A percentile compares a stretch with the other conserved stretches of the same genome.
Conservation (phyloP, 2,888 invertebrate species). For the Cryptophagus acutangulus region DNA sequence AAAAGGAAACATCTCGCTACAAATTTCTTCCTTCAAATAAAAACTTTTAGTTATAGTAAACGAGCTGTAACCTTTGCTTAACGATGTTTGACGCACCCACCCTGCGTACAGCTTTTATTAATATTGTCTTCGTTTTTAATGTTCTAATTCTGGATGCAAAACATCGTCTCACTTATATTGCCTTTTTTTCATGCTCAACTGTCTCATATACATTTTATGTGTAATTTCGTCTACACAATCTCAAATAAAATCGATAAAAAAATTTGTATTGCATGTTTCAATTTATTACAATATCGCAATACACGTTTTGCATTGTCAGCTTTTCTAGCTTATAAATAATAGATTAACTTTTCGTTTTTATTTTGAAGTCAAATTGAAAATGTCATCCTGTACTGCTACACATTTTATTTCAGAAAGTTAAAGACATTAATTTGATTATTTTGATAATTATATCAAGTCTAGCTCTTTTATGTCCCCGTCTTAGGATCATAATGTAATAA, state of each 20-base stretch:
- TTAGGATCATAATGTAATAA: too few relatives aligned
- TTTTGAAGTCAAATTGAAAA: too few relatives aligned
- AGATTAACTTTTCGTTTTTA: too few relatives aligned
- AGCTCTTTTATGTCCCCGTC: too few relatives aligned
- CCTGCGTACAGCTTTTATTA: conserved; percentile 21
- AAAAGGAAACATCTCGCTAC: conserved; percentile 19
- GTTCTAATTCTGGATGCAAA: conserved; percentile 20
- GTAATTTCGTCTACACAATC: neutral
- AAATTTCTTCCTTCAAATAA: conserved; percentile 14
- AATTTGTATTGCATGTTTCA: too few relatives aligned
- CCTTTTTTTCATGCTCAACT: neutral
- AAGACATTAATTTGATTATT: too few relatives aligned
- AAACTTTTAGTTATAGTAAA: conserved; percentile 24
- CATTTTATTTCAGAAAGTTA: too few relatives aligned
- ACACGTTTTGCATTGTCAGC: too few relatives aligned
- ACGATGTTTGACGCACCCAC: conserved; percentile 23
- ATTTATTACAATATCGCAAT: too few relatives aligned
- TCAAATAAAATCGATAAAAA: conserved; percentile 4
- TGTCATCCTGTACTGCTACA: too few relatives aligned
- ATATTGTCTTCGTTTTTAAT: conserved; percentile 22
- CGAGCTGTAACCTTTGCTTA: conserved; percentile 23
- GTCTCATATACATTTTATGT: conserved; percentile 3
- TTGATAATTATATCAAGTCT: too few relatives aligned
- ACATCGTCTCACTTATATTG: conserved; percentile 10
- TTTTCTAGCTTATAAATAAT: too few relatives aligned